Percentiles rank a stretch among this genome's conserved stretches.
Evolutionary conservation across 2,797 vertebrate genomes (phyloP).

Genomic region (Artibeus lituratus): DNA sequence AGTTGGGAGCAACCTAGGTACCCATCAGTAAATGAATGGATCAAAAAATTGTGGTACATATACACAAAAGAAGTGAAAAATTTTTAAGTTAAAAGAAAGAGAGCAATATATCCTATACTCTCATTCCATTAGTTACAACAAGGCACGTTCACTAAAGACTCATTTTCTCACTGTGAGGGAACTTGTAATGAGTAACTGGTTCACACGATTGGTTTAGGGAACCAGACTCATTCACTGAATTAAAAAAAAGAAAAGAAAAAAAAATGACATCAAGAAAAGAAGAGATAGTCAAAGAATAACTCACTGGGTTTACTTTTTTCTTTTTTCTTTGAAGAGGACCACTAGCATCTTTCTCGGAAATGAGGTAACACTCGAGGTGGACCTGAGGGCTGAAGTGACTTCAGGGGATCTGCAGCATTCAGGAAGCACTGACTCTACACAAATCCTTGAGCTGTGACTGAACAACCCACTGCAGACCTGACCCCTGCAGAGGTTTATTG

Average conservation of each 20-base stretch:
- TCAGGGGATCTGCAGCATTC: neutral
- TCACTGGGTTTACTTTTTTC: neutral
- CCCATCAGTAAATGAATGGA: too few species aligned
- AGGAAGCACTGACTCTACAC: neutral
- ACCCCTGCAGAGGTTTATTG: neutral
- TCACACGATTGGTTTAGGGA: constrained; percentile 29
- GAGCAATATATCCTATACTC: neutral
- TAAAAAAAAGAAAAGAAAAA: constrained; percentile 16
- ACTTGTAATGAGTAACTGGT: neutral
- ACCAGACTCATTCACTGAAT: constrained; percentile 19
- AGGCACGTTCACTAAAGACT: neutral
- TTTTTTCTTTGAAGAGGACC: constrained; percentile 30
- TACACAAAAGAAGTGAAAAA: too few species aligned
- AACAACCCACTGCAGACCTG: neutral
- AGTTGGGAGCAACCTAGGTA: too few species aligned
- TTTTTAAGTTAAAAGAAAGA: too few species aligned
- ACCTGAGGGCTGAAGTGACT: neutral
- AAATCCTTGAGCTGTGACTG: neutral
- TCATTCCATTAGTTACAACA: constrained; percentile 25
- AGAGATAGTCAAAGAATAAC: neutral
- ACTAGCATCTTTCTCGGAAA: constrained; percentile 6
- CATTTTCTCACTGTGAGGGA: neutral
- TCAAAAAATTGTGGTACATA: too few species aligned
- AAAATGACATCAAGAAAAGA: neutral
- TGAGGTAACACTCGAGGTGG: neutral